Percentiles rank a stretch among this genome's conserved stretches.
phyloP scores from a whole-genome alignment of 2,797 vertebrate genomes.

The Allobates femoralis region DNA sequence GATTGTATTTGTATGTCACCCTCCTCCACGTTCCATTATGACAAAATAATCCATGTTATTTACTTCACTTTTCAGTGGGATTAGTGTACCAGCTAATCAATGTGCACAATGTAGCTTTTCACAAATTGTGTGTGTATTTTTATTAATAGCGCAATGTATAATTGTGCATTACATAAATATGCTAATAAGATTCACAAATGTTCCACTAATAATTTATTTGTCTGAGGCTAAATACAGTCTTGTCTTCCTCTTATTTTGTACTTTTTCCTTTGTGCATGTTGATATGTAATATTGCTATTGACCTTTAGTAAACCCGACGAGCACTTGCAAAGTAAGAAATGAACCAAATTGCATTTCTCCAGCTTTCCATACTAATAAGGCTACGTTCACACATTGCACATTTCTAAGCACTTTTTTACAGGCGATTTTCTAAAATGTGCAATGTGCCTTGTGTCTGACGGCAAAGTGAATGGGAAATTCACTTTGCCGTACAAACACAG shows the following conservation, averaged over 20 bases:
- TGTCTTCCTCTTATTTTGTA: neutral
- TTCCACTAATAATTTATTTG: neutral
- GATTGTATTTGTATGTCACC: neutral
- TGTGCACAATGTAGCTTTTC: neutral
- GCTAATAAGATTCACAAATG: neutral
- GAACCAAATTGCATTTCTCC: neutral
- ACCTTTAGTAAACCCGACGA: neutral
- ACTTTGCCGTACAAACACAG: too few species aligned
- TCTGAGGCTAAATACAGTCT: neutral
- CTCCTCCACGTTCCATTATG: neutral
- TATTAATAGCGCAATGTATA: neutral
- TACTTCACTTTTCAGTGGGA: neutral
- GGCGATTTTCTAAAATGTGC: too few species aligned
- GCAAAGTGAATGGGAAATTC: too few species aligned
- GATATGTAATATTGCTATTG: neutral
- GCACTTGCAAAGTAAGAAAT: neutral
- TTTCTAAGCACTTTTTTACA: too few species aligned
- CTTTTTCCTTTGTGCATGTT: neutral
- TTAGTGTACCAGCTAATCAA: neutral
- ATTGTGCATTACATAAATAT: constrained; percentile 6
- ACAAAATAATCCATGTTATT: neutral
- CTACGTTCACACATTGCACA: too few species aligned
- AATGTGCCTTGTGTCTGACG: too few species aligned
- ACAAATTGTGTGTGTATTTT: neutral
- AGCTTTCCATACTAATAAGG: constrained; percentile 2